phyloP scores from a whole-genome alignment of 2,113 vertebrate genomes.

The Jaculus jaculus region DNA sequence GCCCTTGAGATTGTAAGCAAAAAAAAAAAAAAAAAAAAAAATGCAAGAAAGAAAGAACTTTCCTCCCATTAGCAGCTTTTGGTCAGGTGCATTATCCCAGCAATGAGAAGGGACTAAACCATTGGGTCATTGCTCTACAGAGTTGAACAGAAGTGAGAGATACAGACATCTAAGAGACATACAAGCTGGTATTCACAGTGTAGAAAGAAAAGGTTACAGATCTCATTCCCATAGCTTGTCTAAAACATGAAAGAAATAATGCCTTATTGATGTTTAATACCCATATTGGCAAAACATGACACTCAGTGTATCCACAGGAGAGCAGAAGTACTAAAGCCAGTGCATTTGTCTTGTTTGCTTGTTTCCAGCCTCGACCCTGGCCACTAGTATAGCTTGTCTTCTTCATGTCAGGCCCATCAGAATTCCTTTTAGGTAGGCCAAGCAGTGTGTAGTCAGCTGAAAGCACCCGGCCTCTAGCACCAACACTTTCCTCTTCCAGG shows the following conservation, averaged over 20 bases:
- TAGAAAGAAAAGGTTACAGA: background rate
- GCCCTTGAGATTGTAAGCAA: too few species aligned
- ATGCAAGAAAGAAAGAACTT: too few species aligned
- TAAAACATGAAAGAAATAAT: background rate
- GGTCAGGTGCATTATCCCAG: too few species aligned
- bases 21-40: too few species aligned
- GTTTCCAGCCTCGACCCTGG: background rate
- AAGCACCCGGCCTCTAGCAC: background rate
- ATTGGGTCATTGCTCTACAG: background rate
- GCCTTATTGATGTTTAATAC: background rate
- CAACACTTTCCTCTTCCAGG: background rate
- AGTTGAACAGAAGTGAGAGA: background rate
- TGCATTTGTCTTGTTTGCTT: background rate
- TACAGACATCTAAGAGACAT: background rate
- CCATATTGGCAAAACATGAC: background rate
- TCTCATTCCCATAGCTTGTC: background rate
- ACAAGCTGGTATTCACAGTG: background rate
- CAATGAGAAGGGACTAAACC: background rate
- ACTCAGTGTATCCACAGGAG: background rate
- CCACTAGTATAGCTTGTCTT: accelerated
- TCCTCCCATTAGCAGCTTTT: too few species aligned
- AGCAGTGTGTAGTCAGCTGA: background rate
- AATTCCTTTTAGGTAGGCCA: background rate
- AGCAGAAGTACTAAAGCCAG: background rate
- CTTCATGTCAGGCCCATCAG: background rate